Evolutionary conservation across 2,888 invertebrate genomes (phyloP), one percentile per base, ranked within the genome.

Genomic region (Sphaerophoria taeniata): DNA sequence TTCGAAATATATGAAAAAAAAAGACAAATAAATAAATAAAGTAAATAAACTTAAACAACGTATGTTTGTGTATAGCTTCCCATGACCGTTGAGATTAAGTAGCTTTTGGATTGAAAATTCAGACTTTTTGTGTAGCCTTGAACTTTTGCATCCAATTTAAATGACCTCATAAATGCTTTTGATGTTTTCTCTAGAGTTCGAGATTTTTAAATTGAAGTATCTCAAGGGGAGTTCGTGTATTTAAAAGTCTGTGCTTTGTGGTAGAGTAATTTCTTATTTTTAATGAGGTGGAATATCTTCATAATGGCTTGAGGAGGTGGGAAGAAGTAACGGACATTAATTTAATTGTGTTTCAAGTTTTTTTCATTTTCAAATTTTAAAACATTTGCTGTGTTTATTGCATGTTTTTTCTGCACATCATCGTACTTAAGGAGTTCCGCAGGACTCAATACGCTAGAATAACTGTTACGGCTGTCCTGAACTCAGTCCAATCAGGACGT

Each of bases 81-180:
- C 61, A 73, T 78, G 61, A 53, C 36, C 72, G 61, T 49, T 72
- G 78, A 72, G 53, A 71, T 84, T 84, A 71, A 84, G 61, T 72
- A 84, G 69, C 76, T 36, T 70, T 65, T 72, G 63, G 63, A 81
- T 81, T 81, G 72, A 60, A 76, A 63, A 70, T 61, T n/a, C n/a
- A n/a, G 61, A 51, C 63, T 61, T 47, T 76, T 70, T 51, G 69
- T n/a, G 70, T 76, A 81, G 85, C 85, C 85, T 85, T 85, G 85
- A 85, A 85, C 85, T 73, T 24, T 63, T 49, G 51, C 79, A 71
- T 53, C 80, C 72, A 72, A 61, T 72, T 76, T 56, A 43, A 72
- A 77, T 77, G 85, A 85, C 72, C 81, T 76, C 72, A 85, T 85
- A 70, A 85, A 81, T 81, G 81, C 63, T 55, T 81, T 76, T 58